Percentiles rank a stretch among this genome's conserved stretches.
phyloP scores from a whole-genome alignment of 2,113 vertebrate genomes.

The Azemiops feae region DNA sequence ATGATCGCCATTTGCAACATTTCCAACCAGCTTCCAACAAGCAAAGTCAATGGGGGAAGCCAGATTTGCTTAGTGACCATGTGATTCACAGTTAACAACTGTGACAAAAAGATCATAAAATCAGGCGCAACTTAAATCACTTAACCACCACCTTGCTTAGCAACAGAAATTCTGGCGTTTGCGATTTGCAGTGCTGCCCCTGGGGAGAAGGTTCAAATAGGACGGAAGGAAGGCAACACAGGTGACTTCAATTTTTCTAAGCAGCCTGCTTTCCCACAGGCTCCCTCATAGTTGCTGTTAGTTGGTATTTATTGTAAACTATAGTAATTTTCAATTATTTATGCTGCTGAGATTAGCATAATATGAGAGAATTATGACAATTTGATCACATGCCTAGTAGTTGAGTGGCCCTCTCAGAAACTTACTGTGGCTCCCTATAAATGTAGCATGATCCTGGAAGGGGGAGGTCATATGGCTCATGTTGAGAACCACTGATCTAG shows the following conservation, averaged over 20 bases:
- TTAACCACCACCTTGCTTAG: not conserved
- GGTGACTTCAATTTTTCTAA: not conserved
- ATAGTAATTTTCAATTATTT: not conserved
- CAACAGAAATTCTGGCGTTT: not conserved
- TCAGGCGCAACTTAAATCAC: not conserved
- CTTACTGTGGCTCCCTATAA: not conserved
- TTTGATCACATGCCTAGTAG: not conserved
- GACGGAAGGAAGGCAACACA: not conserved
- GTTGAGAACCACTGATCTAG: not conserved
- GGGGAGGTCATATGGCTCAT: not conserved
- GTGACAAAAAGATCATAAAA: not conserved
- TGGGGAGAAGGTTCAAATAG: not conserved
- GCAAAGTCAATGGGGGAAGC: not conserved
- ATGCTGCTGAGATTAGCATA: not conserved
- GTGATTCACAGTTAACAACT: not conserved
- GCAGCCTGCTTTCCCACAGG: not conserved
- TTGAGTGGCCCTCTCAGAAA: not conserved
- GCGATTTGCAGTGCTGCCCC: not conserved
- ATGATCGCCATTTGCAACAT: not conserved
- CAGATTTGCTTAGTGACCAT: not conserved
- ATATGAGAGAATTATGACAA: not conserved
- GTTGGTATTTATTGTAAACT: not conserved
- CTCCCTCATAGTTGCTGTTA: not conserved
- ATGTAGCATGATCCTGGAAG: not conserved
- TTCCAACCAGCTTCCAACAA: not conserved